phyloP scores from a whole-genome alignment of 2,888 invertebrate genomes.

The Bhutanitis thaidina region DNA sequence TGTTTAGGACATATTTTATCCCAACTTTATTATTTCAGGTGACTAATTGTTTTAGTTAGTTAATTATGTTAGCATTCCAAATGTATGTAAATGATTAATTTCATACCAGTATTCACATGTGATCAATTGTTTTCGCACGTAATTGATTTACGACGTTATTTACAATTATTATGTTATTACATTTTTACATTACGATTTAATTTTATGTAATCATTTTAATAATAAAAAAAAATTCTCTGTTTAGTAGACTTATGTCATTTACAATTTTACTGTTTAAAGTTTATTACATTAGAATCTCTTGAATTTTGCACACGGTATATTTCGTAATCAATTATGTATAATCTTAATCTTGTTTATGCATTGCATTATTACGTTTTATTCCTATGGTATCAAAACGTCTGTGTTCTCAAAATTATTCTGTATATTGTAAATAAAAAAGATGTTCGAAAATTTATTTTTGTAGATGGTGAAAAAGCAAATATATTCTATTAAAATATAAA shows the following conservation, averaged over 20 bases:
- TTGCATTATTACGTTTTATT: too few species aligned
- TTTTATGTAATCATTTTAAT: background rate
- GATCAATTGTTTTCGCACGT: slow-evolving; percentile 26
- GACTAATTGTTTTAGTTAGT: too few species aligned
- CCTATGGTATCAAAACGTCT: too few species aligned
- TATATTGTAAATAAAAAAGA: background rate
- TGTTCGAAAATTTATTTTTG: background rate
- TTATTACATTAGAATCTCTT: slow-evolving; percentile 14
- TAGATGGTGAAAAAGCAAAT: slow-evolving; percentile 9
- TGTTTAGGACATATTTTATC: too few species aligned
- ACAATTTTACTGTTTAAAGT: too few species aligned
- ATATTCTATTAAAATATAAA: background rate
- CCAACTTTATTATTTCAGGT: too few species aligned
- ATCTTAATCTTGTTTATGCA: too few species aligned
- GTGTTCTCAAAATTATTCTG: background rate
- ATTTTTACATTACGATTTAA: background rate
- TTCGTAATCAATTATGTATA: background rate
- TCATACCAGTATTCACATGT: slow-evolving; percentile 34
- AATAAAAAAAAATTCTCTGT: too few species aligned
- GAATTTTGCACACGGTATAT: background rate
- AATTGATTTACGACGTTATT: too few species aligned
- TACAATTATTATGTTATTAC: slow-evolving; percentile 10
- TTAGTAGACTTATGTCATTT: too few species aligned
- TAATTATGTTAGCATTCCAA: slow-evolving; percentile 22
- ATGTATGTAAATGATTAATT: slow-evolving; percentile 18